A percentile compares a stretch with the other conserved stretches of the same genome.
Conservation (phyloP, 2,797 vertebrate genomes). For the Dromococcyx pavoninus region DNA sequence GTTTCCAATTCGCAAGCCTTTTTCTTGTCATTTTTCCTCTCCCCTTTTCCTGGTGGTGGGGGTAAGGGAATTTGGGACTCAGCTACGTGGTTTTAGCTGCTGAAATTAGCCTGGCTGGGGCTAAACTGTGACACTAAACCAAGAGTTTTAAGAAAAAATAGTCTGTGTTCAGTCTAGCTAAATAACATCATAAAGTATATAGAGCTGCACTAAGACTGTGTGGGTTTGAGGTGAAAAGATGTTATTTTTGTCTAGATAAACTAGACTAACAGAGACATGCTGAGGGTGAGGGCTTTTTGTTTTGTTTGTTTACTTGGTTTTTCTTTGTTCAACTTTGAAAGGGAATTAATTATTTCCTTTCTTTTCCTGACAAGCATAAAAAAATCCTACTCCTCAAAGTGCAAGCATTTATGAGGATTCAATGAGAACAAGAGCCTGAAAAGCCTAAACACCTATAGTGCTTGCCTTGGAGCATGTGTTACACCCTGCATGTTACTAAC, state of each 20-base stretch:
- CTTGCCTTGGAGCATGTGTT: conserved; percentile 55
- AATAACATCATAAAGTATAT: neutral
- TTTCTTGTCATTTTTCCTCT: no score
- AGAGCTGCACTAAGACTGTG: neutral
- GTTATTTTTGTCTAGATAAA: neutral
- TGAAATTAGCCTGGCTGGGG: no score
- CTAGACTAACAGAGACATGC: neutral
- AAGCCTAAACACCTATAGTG: conserved; percentile 1
- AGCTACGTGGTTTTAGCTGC: no score
- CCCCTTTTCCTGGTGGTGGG: no score
- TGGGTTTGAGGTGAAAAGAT: neutral
- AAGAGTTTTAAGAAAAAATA: neutral
- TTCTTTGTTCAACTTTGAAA: neutral
- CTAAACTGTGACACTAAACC: neutral
- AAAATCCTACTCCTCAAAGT: neutral
- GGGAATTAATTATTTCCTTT: neutral
- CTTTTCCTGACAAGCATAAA: neutral
- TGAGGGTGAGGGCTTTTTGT: neutral
- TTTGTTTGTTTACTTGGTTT: neutral
- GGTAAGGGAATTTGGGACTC: no score
- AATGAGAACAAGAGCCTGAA: neutral
- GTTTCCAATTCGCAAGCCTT: no score
- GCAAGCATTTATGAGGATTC: conserved; percentile 2
- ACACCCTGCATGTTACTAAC: conserved; percentile 24
- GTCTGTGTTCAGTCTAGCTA: neutral